A percentile compares a stretch with the other conserved stretches of the same genome.
Conservation (phyloP, 2,113 vertebrate species). For the Tylochromis polylepis region DNA sequence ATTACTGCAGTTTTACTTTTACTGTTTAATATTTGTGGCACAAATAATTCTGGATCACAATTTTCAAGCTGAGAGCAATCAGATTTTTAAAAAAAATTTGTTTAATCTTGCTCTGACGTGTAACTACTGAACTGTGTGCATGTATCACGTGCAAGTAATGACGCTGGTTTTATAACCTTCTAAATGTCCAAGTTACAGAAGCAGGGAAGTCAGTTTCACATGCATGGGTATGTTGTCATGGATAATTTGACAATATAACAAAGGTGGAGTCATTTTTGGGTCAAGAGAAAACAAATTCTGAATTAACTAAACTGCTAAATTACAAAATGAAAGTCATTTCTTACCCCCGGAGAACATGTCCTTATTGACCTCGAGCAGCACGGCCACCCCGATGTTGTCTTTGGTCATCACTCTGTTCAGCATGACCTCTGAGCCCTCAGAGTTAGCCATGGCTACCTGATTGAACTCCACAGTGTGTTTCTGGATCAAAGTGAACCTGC, state of each 20-base stretch:
- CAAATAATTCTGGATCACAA: not conserved
- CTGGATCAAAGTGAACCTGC: constrained; percentile 91
- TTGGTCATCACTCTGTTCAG: constrained; percentile 98
- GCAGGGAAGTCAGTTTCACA: not conserved
- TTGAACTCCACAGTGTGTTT: constrained; percentile 99
- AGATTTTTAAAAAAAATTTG: not conserved
- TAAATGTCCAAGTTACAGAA: not conserved
- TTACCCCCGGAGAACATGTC: constrained; percentile 86
- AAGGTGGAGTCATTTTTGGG: not conserved
- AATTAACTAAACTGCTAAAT: not conserved
- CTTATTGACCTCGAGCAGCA: constrained; percentile 92
- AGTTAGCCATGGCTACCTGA: constrained; percentile 99
- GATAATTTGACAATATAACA: not conserved
- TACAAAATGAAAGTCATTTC: not conserved
- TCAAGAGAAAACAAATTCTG: not conserved
- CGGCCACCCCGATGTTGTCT: constrained; percentile 96
- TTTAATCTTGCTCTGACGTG: not conserved
- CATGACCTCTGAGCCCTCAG: constrained; percentile 98
- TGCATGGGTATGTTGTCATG: not conserved
- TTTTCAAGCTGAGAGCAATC: fast-evolving
- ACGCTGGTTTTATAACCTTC: not conserved
- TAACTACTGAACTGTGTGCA: not conserved
- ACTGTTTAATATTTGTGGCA: fast-evolving
- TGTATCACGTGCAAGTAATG: not conserved
- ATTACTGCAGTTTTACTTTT: not conserved